Base-by-base conservation (phyloP, 2,113 vertebrate species). In the Alaudala cheleensis region DNA sequence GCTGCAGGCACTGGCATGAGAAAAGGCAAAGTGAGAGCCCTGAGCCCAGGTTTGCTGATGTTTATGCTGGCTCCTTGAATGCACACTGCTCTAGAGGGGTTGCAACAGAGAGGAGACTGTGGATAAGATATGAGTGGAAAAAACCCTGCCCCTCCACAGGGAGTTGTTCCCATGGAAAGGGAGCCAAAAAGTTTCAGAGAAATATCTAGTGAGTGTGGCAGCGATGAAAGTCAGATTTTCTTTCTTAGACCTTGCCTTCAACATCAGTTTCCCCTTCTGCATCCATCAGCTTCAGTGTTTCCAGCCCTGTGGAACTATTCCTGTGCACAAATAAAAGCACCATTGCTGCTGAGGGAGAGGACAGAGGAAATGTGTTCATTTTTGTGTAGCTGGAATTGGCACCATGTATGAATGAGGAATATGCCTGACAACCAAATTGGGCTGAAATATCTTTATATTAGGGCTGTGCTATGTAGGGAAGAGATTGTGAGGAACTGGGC, bases 31-130 rank as follows among this genome's bases (percentile, higher is more conserved):
- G 51, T 0, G 2, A 44, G 76, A 66, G 60, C 51, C 21, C 61
- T 17, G 49, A 58, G 61, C 65, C 33, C 31, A 26, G 65, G 22
- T 33, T 74, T 44, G 65, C 37, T 33, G 44, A 5, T 14, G 37
- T 34, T 86, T 12, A 0, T 11, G 16, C 24, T 1, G 1, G 14
- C 9, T 70, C 2, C 0, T 11, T 49, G 72, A 34, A 14, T 37
- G 37, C 20, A 11, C 4, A 0, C 31, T 74, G 54, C 64, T 78
- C 72, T 37, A 20, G 23, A 29, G 28, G 33, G 26, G 18, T 3
- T 49, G 56, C 51, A 51, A 21, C 14, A 12, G 61, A 65, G 33
- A 56, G 49, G 23, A 85, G 23, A 37, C 10, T 4, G 4, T 72
- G 50, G 40, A 20, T 21, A 29, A 71, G 11, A 42, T 3, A 26